Conservation (phyloP, 1,140 invertebrate species). For the Drosophila sp. region DNA sequence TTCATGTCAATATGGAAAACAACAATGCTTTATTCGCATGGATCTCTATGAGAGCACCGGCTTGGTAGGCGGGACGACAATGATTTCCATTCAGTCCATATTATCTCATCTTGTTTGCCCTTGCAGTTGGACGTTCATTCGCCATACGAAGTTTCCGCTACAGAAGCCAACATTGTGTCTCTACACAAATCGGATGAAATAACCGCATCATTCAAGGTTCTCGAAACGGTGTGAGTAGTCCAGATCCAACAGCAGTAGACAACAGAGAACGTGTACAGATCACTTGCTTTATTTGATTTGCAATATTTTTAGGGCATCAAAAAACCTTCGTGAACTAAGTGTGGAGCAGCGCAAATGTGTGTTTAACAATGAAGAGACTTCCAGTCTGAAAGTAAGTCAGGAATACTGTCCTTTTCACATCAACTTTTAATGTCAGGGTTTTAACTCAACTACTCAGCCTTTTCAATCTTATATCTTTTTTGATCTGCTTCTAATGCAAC, state of each 20-base stretch:
- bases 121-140: slow-evolving; percentile 77
- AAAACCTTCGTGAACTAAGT: slow-evolving; percentile 58
- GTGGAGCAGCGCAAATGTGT: slow-evolving; percentile 80
- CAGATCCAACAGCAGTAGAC: not conserved
- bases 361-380: slow-evolving; percentile 76
- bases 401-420: no score
- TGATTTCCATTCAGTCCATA: not conserved
- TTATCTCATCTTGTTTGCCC: not conserved
- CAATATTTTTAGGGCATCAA: slow-evolving; percentile 55
- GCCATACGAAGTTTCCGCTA: slow-evolving; percentile 74
- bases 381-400: slow-evolving; percentile 58
- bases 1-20: slow-evolving; percentile 75
- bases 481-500: no score
- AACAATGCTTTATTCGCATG: slow-evolving; percentile 79
- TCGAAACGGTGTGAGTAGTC: slow-evolving; percentile 77
- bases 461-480: no score
- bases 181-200: slow-evolving; percentile 79
- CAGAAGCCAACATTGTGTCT: slow-evolving; percentile 66
- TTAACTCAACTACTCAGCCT: no score
- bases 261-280: not conserved
- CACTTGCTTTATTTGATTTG: not conserved
- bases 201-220: slow-evolving; percentile 74
- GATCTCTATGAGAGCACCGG: slow-evolving; percentile 76
- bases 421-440: no score
- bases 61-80: slow-evolving; percentile 50